A percentile compares a stretch with the other conserved stretches of the same genome.
Evolutionary conservation across 2,113 vertebrate genomes (phyloP).

Genomic region (Oceanodroma tethys): DNA sequence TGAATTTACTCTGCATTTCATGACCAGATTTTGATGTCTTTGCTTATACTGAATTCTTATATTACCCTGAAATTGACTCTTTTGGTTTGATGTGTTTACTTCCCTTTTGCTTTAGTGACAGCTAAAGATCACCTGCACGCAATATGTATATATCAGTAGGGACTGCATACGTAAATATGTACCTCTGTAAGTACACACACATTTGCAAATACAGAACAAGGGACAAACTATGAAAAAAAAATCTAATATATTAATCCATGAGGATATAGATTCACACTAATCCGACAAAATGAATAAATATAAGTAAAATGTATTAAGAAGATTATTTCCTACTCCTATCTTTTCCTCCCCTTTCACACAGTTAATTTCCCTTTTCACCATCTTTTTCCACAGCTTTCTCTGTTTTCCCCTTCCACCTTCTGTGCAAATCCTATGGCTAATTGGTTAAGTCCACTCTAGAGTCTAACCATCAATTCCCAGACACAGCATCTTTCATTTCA

Average conservation of each 20-base stretch:
- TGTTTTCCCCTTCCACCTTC: neutral
- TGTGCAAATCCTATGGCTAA: neutral
- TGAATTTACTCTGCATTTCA: conserved; percentile 14
- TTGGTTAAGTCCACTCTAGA: conserved; percentile 33
- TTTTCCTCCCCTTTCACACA: neutral
- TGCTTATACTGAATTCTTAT: neutral
- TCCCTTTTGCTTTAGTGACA: neutral
- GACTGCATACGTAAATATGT: neutral
- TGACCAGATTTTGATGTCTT: neutral
- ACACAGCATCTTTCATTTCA: neutral
- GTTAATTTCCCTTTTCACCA: conserved; percentile 8
- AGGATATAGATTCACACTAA: neutral
- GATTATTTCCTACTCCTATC: neutral
- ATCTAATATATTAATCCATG: neutral
- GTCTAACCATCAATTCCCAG: neutral
- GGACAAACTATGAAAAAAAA: neutral
- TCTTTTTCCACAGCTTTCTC: neutral
- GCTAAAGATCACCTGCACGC: neutral
- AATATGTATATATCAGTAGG: rapidly evolving
- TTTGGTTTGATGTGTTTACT: neutral
- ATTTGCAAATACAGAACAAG: neutral
- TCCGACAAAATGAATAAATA: neutral
- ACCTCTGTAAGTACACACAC: neutral
- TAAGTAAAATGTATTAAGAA: neutral
- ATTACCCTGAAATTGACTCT: neutral